These are phyloP conservation scores for Bufo gargarizans DNA, from an alignment of 2,113 vertebrate species.

Conservation along the genomic window DNA sequence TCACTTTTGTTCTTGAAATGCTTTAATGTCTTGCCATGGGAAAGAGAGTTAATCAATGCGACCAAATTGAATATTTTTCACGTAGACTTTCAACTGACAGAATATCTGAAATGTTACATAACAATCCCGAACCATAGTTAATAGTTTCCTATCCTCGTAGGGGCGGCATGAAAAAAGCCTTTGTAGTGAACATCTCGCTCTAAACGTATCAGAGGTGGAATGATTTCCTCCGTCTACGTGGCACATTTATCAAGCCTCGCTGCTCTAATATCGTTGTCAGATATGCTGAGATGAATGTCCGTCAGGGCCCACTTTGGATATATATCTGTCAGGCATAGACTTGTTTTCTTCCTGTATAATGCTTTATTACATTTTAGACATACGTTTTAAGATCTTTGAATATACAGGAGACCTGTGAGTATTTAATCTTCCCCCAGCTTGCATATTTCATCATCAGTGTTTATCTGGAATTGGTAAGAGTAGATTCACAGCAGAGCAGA, in stretches of 20 bases:
- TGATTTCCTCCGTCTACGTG: neutral
- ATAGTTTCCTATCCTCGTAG: constrained; percentile 1
- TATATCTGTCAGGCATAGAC: neutral
- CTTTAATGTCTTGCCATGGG: constrained; percentile 50
- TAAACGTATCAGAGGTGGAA: neutral
- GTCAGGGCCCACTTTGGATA: neutral
- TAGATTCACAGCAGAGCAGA: neutral
- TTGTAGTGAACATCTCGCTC: neutral
- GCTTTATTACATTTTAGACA: neutral
- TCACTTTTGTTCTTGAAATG: constrained; percentile 39
- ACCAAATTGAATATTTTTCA: constrained; percentile 37
- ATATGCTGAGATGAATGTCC: neutral
- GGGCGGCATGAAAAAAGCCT: neutral
- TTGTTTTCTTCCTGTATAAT: neutral
- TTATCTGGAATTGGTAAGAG: neutral
- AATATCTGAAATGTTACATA: constrained; percentile 45
- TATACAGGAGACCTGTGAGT: neutral
- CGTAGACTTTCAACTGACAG: constrained; percentile 43
- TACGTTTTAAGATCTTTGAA: neutral
- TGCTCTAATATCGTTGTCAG: neutral
- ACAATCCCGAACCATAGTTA: constrained; percentile 20
- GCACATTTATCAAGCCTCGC: neutral
- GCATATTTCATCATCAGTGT: neutral
- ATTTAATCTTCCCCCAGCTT: neutral
- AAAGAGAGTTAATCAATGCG: constrained; percentile 51